Evolutionary conservation across 2,797 vertebrate genomes (phyloP), one percentile per base, ranked within the genome.

Genomic region (Acipenser ruthenus): DNA sequence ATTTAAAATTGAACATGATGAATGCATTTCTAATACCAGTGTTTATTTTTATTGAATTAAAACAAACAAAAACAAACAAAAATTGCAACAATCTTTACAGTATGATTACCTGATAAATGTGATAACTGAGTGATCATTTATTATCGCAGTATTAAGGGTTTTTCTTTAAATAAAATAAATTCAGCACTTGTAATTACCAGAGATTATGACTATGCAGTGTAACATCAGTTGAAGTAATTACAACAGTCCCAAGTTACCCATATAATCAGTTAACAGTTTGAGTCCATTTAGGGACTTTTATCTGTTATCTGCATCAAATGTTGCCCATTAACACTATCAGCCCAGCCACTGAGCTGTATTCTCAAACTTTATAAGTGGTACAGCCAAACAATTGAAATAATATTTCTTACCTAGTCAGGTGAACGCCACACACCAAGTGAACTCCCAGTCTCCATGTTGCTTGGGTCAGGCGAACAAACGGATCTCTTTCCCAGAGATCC

Each of bases 211-310:
- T 77, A 73, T 71, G 70, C 70, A 67, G 83, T 82, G 84, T 74
- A 76, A 81, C 79, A 80, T 77, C 83, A 77, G 81, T 84, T 81
- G 79, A 86, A 79, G 84, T 86, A 84, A 88, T 88, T 87, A 87
- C 83, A 82, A 80, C 78, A 79, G 80, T 88, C 84, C 83, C 82
- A 75, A 75, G 81, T 80, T 76, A 78, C 82, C 79, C 81, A 82
- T 78, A 66, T 81, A 82, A 83, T 87, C 83, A 79, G 79, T 81
- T 81, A 74, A 75, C 80, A 75, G 74, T 72, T 74, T 81, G 68
- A 78, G 68, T 63, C 73, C 70, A 68, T 75, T 68, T 79, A 76
- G 58, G 70, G 64, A 73, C 68, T 68, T 72, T 73, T n/a, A n/a
- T n/a, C n/a, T 56, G 64, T 62, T 60, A 65, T 37, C 12, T 50